These are phyloP conservation scores for Hypena proboscidalis DNA, from an alignment of 2,888 invertebrate species.

Conservation along the genomic window DNA sequence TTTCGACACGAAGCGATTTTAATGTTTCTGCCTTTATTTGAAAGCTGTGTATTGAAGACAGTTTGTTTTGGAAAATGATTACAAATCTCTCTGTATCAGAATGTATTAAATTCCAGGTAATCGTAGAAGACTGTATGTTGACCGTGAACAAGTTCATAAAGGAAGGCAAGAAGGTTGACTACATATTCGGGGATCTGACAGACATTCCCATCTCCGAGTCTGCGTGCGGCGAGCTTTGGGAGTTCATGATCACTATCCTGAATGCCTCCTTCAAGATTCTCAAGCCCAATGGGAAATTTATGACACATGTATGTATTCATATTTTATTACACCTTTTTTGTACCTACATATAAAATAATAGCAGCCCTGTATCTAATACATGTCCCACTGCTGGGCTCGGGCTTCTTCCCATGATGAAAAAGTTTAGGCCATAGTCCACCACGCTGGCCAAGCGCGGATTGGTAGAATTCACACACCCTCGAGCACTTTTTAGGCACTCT, in stretches of 20 bases:
- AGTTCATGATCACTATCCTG: conserved; percentile 93
- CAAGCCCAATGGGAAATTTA: conserved; percentile 93
- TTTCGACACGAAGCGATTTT: too few relatives aligned
- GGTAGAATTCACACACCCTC: too few relatives aligned
- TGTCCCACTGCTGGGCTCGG: too few relatives aligned
- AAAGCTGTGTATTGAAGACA: too few relatives aligned
- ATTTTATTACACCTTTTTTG: background rate
- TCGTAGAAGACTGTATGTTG: conserved; percentile 95
- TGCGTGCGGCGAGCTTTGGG: conserved; percentile 94
- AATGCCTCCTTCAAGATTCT: conserved; percentile 92
- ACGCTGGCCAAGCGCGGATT: too few relatives aligned
- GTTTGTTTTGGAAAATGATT: too few relatives aligned
- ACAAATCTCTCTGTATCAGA: too few relatives aligned
- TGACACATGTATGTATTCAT: conserved; percentile 91
- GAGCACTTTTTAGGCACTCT: too few relatives aligned
- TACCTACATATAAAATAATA: background rate
- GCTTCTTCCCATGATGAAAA: too few relatives aligned
- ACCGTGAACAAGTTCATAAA: conserved; percentile 91
- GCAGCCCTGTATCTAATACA: too few relatives aligned
- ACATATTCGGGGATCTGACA: conserved; percentile 96
- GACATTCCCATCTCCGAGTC: conserved; percentile 95
- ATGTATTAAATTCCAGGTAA: conserved; percentile 87
- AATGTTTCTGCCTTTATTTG: too few relatives aligned
- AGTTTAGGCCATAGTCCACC: too few relatives aligned
- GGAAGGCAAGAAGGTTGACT: conserved; percentile 94